phyloP scores from a whole-genome alignment of 2,797 vertebrate species.

The Xenops minutus region DNA sequence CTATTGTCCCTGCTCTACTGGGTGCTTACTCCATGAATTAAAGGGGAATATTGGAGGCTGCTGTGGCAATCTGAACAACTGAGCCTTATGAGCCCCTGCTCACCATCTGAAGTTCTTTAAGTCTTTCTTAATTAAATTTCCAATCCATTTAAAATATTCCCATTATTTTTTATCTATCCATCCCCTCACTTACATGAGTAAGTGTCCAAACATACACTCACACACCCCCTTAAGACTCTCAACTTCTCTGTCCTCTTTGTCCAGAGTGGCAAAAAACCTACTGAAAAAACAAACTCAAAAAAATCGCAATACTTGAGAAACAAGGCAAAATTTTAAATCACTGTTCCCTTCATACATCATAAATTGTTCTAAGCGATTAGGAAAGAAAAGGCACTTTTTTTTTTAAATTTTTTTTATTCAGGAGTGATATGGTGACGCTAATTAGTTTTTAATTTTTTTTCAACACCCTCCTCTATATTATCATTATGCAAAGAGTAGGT shows the following conservation, averaged over 20 bases:
- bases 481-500: conserved; percentile 43
- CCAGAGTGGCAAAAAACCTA: neutral
- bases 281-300: neutral
- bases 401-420: conserved; percentile 43
- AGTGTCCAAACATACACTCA: neutral
- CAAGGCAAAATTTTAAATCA: neutral
- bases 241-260: neutral
- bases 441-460: conserved; percentile 25
- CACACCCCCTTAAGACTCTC: neutral
- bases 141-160: neutral
- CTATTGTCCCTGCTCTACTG: neutral
- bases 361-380: neutral
- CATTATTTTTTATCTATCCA: neutral
- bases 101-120: neutral
- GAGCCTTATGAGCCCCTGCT: neutral
- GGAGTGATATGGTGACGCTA: conserved; percentile 30
- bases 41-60: neutral
- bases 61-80: neutral
- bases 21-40: neutral
- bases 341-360: neutral
- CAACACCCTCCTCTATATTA: conserved; percentile 17
- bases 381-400: conserved; percentile 27
- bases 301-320: neutral
- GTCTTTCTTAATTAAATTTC: neutral
- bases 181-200: neutral